Conservation (phyloP, 2,113 vertebrate genomes). For the Cinclus mexicanus region DNA sequence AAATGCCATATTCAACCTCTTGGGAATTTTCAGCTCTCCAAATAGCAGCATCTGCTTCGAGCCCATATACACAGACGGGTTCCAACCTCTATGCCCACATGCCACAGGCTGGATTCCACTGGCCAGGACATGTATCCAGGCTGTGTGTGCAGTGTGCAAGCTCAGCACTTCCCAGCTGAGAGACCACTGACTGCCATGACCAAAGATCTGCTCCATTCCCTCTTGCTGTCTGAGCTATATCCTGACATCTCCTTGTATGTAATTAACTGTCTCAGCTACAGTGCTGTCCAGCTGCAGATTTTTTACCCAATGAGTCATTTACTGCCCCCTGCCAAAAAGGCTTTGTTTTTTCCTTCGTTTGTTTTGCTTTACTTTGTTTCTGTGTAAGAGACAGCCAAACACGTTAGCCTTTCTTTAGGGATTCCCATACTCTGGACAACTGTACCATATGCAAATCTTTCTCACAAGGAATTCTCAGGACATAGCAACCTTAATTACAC, state of each 20-base stretch:
- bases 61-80: fast-evolving
- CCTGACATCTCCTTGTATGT: neutral
- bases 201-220: neutral
- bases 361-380: conserved; percentile 30
- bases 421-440: neutral
- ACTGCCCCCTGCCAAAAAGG: neutral
- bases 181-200: neutral
- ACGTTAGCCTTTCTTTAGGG: neutral
- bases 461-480: conserved; percentile 4
- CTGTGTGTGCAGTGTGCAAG: neutral
- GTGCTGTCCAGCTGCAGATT: conserved; percentile 3
- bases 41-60: neutral
- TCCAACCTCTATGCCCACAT: neutral
- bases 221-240: neutral
- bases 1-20: neutral
- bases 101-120: neutral
- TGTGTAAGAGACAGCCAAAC: neutral
- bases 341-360: conserved; percentile 6
- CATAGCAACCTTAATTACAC: neutral
- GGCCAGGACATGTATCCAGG: neutral
- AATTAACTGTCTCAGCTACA: conserved; percentile 38
- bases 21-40: neutral
- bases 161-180: neutral
- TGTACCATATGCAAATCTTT: neutral
- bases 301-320: conserved; percentile 20